These are phyloP conservation scores for Sturmia bella DNA, from an alignment of 2,888 invertebrate species.

Conservation along the genomic window DNA sequence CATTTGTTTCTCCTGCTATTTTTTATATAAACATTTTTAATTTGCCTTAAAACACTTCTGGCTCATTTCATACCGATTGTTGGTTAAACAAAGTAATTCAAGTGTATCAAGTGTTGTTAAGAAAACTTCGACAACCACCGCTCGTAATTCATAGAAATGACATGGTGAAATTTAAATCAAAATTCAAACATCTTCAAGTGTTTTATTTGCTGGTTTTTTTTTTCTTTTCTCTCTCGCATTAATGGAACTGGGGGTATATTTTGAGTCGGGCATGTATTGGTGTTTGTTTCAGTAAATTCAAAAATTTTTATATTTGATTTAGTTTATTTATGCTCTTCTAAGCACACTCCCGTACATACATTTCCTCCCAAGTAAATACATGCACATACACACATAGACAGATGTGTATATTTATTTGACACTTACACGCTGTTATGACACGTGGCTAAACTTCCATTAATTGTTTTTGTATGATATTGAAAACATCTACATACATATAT, in stretches of 20 bases:
- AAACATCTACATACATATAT: not conserved
- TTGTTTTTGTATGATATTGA: conserved; percentile 36
- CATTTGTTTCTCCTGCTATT: conserved; percentile 1
- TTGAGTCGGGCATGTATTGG: conserved; percentile 5
- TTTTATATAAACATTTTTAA: not conserved
- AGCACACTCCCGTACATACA: not conserved
- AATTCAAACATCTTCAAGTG: conserved; percentile 75
- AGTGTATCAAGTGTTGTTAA: conserved; percentile 37
- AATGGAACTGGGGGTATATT: conserved; percentile 15
- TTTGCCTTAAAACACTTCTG: not conserved
- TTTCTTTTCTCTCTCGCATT: not conserved
- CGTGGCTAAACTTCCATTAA: conserved; percentile 80
- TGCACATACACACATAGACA: not conserved
- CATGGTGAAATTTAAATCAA: conserved; percentile 75
- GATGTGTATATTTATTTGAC: conserved; percentile 47
- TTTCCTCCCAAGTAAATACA: not conserved
- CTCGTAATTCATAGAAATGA: conserved; percentile 20
- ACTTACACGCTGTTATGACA: conserved; percentile 74
- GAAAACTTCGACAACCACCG: too few species aligned
- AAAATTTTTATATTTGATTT: conserved; percentile 12
- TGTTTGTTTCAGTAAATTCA: conserved; percentile 9
- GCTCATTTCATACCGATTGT: conserved; percentile 13
- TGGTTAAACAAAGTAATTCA: conserved; percentile 35
- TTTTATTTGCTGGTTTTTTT: not conserved
- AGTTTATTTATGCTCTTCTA: not conserved